Base-by-base conservation (phyloP, 2,888 invertebrate species). In the Athetis lepigone region DNA sequence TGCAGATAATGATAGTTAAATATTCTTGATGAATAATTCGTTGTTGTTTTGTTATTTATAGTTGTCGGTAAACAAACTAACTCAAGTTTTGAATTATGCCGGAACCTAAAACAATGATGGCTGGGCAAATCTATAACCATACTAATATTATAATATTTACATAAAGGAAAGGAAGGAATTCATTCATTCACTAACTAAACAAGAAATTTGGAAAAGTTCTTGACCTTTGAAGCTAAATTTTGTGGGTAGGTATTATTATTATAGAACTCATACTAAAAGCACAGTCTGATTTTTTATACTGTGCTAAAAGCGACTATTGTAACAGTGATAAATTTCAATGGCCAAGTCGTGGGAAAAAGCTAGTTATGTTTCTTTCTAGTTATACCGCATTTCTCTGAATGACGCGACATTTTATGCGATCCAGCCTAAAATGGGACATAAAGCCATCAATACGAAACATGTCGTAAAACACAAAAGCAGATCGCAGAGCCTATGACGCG, bases 371-470 rank as follows among this genome's bases (percentile, higher is more conserved):
- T 43, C 19, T 55, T 39, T 11, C 37, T 33, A 49, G n/a, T n/a
- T n/a, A 49, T 62, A 37, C 21, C 25, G 64, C 46, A 54, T 65
- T 56, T 61, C n/a, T 56, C 33, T 56, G 42, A 33, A 70, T 29
- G 45, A 63, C 46, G 33, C 29, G 21, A 42, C 19, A 64, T 67
- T 76, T 76, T 70, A 76, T 57, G 50, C 16, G 33, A 61, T 49
- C 16, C 52, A 59, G 29, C 55, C 62, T 55, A 56, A 61, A 73
- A 63, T 11, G 74, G 64, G 54, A 78, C 75, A 84, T 85, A 87
- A 87, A 86, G 79, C 82, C 81, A 88, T 88, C 87, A 87, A 88
- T 90, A 87, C 88, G 85, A 88, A 86, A 85, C 82, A 84, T 79
- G 85, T 86, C 87, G 84, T 89, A 91, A 90, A 91, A 88, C 80